Evolutionary conservation across 92 coral and sea anemone species (phyloP).

Genomic region (Anthopleura xanthogrammica): DNA sequence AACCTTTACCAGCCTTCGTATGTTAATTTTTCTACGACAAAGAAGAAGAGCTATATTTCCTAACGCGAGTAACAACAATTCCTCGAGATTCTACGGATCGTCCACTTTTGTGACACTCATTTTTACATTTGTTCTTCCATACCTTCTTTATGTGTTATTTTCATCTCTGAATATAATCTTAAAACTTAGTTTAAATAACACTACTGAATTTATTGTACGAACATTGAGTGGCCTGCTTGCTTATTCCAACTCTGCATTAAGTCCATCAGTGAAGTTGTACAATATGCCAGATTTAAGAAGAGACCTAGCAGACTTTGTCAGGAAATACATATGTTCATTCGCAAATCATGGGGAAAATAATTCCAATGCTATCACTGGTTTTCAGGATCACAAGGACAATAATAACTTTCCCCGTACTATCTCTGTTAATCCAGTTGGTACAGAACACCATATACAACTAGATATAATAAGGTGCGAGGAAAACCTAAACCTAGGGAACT

Average conservation of each 20-base stretch:
- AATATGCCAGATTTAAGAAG: slow-evolving; percentile 14
- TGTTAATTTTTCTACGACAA: neutral
- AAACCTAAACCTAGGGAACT: too few species aligned
- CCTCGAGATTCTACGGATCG: slow-evolving; percentile 10
- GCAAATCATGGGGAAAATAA: too few species aligned
- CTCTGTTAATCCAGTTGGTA: too few species aligned
- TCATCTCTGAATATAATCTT: neutral
- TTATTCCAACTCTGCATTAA: slow-evolving; percentile 8
- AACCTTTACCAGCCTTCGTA: slow-evolving; percentile 12
- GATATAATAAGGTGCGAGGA: too few species aligned
- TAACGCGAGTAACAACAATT: neutral
- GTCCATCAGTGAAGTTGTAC: slow-evolving; percentile 6
- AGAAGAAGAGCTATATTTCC: neutral
- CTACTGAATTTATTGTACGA: slow-evolving; percentile 5
- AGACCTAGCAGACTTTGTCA: neutral
- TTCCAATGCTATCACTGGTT: too few species aligned
- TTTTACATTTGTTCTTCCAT: slow-evolving; percentile 12
- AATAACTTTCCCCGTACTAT: too few species aligned
- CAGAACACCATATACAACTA: too few species aligned
- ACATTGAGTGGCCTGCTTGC: neutral
- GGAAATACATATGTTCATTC: too few species aligned
- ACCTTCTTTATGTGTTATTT: neutral
- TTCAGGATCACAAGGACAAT: too few species aligned
- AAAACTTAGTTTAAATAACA: neutral
- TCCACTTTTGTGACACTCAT: neutral